A percentile compares a stretch with the other conserved stretches of the same genome.
These are phyloP conservation scores for Baccha elongata DNA, from an alignment of 2,888 invertebrate species.

Conservation along the genomic window DNA sequence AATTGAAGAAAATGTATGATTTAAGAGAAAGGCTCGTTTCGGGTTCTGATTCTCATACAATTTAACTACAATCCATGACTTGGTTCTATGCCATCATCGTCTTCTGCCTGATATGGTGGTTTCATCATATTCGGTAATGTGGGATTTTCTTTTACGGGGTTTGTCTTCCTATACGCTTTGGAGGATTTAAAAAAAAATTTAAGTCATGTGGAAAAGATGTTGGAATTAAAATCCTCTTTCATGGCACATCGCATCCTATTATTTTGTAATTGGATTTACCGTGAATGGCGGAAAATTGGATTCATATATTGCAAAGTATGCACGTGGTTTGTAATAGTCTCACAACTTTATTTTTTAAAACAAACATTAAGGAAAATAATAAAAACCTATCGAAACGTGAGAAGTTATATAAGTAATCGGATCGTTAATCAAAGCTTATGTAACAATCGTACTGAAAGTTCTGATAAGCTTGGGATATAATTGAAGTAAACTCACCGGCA, in stretches of 20 bases:
- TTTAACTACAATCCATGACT: slow-evolving; percentile 62
- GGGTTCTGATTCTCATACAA: no score
- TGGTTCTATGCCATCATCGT: slow-evolving; percentile 51
- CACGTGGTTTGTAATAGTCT: slow-evolving; percentile 47
- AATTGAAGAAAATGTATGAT: slow-evolving; percentile 22
- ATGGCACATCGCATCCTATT: slow-evolving; percentile 74
- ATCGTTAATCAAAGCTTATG: no score
- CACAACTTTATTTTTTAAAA: no score
- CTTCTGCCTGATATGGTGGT: slow-evolving; percentile 68
- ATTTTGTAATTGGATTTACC: slow-evolving; percentile 70
- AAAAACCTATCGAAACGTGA: no score
- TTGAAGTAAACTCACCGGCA: no score
- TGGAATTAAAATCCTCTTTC: slow-evolving; percentile 73
- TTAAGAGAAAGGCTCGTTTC: no score
- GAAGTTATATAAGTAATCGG: no score
- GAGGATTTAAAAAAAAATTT: slow-evolving; percentile 21
- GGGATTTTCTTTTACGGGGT: background rate
- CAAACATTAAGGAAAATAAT: no score
- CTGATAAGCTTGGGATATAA: no score
- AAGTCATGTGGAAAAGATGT: slow-evolving; percentile 71
- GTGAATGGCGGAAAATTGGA: slow-evolving; percentile 72
- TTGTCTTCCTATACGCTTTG: background rate
- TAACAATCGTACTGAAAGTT: no score
- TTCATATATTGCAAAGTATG: slow-evolving; percentile 38
- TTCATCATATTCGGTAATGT: slow-evolving; percentile 54